Evolutionary conservation across 2,888 invertebrate species (phyloP), one percentile per base, ranked within the genome.

Genomic region (Calliopum simillimum): DNA sequence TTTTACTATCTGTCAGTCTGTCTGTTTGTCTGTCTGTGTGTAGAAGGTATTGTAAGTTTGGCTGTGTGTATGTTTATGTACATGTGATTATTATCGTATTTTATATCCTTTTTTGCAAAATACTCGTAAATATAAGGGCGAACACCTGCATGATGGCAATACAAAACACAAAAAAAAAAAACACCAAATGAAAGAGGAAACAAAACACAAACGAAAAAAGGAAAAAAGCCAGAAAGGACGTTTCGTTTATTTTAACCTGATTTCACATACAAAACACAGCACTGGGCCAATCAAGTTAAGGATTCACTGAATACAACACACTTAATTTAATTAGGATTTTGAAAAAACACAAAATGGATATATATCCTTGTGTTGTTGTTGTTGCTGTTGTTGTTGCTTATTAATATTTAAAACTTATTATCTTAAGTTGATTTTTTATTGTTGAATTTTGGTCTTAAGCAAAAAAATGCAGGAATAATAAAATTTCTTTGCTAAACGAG

Each of bases 241-340:
- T 13, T 33, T 14, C 56, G 33, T 33, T 33, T 33, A 33, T 33
- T 33, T 33, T 8, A 41, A 33, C 56, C 33, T 58, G 56, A 58
- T 58, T 21, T n/a, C 56, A 58, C 56, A 58, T n/a, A 58, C 33
- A 33, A 33, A 33, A 33, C 33, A 8, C 33, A 55, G 25, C 56
- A 25, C 25, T 23, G 25, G 16, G 56, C 56, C 16, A 58, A 58
- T 58, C 56, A 58, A 58, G 56, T 33, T 33, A 33, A 16, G 41
- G 56, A 58, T 58, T 58, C 56, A 58, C 25, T 58, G 56, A 58
- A 58, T 8, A 33, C 33, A 33, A 33, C 33, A 33, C 56, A 58
- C 56, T 58, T 67, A 67, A 67, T 67, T 46, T 58, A 67, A 67
- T 67, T 67, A 65, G 55, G 65, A 23, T 33, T 33, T 33, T 33